phyloP scores from a whole-genome alignment of 2,888 invertebrate genomes.

The Leucoma salicis region DNA sequence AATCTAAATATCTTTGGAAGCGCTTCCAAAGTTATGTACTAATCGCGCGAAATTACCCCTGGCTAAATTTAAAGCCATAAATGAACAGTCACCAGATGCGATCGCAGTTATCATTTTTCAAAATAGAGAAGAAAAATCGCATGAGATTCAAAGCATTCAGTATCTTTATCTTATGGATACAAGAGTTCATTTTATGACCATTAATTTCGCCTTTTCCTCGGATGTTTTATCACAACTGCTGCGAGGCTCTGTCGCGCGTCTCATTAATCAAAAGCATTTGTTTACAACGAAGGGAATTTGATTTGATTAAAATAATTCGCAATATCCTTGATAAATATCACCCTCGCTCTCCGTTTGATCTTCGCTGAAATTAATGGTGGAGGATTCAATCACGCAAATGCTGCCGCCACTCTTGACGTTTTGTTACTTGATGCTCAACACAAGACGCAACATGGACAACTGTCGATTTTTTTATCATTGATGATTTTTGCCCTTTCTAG shows the following conservation, averaged over 20 bases:
- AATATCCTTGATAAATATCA: conserved; percentile 83
- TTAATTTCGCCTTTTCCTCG: conserved; percentile 80
- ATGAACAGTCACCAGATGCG: conserved; percentile 77
- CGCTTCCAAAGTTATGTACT: conserved; percentile 62
- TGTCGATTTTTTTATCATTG: no score
- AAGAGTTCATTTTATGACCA: conserved; percentile 83
- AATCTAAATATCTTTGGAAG: conserved; percentile 74
- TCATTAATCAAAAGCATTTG: conserved; percentile 83
- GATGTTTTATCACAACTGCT: conserved; percentile 80
- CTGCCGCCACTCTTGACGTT: conserved; percentile 55
- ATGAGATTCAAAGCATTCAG: conserved; percentile 78
- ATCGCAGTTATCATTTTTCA: conserved; percentile 70
- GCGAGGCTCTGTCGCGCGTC: conserved; percentile 80
- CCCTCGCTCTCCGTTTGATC: conserved; percentile 82
- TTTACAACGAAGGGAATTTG: conserved; percentile 82
- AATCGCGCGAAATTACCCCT: conserved; percentile 62
- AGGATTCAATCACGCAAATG: conserved; percentile 80
- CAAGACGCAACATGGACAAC: conserved; percentile 39
- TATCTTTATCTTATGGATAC: conserved; percentile 79
- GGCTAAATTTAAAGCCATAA: conserved; percentile 62
- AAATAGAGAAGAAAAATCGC: conserved; percentile 76
- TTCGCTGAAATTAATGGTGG: conserved; percentile 79
- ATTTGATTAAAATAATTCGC: conserved; percentile 83
- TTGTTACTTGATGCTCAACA: conserved; percentile 27
- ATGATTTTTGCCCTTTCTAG: no score